A percentile compares a stretch with the other conserved stretches of the same genome.
phyloP scores from a whole-genome alignment of 2,113 vertebrate species.

The Marmota flaviventris region DNA sequence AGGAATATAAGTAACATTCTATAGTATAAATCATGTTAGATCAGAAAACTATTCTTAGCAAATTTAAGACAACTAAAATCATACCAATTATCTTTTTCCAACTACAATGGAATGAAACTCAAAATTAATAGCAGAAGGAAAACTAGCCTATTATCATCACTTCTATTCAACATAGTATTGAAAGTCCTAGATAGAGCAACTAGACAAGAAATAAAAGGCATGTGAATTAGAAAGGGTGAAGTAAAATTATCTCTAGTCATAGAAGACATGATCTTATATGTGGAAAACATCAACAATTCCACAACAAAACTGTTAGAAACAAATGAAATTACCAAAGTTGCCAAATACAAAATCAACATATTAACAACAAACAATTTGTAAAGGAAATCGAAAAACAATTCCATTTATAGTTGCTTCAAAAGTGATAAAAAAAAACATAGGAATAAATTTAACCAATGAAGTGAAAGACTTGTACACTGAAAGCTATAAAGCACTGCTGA shows the following conservation, averaged over 20 bases:
- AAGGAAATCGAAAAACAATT: not conserved
- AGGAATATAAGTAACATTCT: not conserved
- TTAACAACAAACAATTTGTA: not conserved
- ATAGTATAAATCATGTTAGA: not conserved
- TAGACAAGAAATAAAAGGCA: not conserved
- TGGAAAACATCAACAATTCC: not conserved
- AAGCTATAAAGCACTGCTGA: not conserved
- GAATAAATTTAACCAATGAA: not conserved
- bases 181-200: not conserved
- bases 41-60: not conserved
- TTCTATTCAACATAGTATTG: conserved; percentile 18
- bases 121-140: not conserved
- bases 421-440: not conserved
- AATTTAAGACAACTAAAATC: not conserved
- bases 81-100: not conserved
- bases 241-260: not conserved
- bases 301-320: not conserved
- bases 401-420: not conserved
- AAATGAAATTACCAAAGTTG: conserved; percentile 16
- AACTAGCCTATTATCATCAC: not conserved
- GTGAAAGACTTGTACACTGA: not conserved
- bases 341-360: not conserved
- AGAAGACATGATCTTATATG: not conserved
- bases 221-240: not conserved
- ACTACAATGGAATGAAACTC: not conserved